Evolutionary conservation across 2,888 invertebrate genomes (phyloP), one percentile per base, ranked within the genome.

Genomic region (Folsomia manolachei): DNA sequence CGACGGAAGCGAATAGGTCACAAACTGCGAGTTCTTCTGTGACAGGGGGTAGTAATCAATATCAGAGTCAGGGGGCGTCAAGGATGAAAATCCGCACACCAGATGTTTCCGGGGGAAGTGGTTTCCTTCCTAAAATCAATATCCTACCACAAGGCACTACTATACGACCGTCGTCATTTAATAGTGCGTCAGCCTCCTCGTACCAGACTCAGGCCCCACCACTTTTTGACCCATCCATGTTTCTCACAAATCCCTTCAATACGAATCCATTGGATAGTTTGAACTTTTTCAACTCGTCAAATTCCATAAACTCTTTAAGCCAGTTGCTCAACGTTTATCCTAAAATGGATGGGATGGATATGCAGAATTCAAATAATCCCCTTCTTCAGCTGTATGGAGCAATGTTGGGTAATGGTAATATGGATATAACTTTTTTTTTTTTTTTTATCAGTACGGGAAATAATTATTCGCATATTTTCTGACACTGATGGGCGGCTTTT

Each of bases 351-450:
- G 14, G 39, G 4, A 14, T 39, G 14, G 39, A 39, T 9, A 14
- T n/a, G 19, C 18, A 4, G 19, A 18, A 7, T 21, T 51, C 51
- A 51, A 56, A 18, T 19, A 56, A 56, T 21, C 56, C 56, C 11
- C 56, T 56, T 4, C 19, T 56, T n/a, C 56, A 56, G 19, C n/a
- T 56, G 4, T 56, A 56, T 21, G 21, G 56, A 18, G 9, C 9
- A 51, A 56, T 56, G 56, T 56, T 56, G 4, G 56, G 56, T 56
- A n/a, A n/a, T n/a, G n/a, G n/a, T n/a, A n/a, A n/a, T n/a, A n/a
- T n/a, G n/a, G n/a, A n/a, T n/a, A n/a, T n/a, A n/a, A n/a, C n/a
- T n/a, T n/a, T n/a, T n/a, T n/a, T n/a, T n/a, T n/a, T n/a, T n/a
- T n/a, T n/a, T n/a, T n/a, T n/a, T n/a, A n/a, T n/a, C n/a, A n/a